phyloP scores from a whole-genome alignment of 2,888 invertebrate genomes.

The Polymixis flavicincta region DNA sequence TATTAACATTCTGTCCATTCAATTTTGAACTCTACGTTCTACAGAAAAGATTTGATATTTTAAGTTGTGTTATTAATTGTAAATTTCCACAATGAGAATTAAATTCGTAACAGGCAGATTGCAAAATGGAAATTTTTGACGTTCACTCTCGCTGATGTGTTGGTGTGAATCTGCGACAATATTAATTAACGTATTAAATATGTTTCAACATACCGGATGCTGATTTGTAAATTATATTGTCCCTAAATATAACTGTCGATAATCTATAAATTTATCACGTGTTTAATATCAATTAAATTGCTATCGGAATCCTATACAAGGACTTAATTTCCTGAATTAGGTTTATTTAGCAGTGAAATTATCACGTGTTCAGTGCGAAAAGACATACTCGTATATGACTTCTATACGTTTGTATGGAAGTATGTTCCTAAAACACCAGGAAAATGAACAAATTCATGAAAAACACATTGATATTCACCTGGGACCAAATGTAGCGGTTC shows the following conservation, averaged over 20 bases:
- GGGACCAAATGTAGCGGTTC: conserved; percentile 24
- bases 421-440: background rate
- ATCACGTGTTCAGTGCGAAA: background rate
- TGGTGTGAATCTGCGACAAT: conserved; percentile 55
- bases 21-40: conserved; percentile 55
- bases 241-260: conserved; percentile 26
- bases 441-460: conserved; percentile 2
- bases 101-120: conserved; percentile 67
- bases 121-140: conserved; percentile 72
- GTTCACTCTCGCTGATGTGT: conserved; percentile 51
- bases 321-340: background rate
- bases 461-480: conserved; percentile 45
- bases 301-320: background rate
- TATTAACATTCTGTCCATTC: conserved; percentile 50
- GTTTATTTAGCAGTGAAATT: background rate
- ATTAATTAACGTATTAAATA: conserved; percentile 48
- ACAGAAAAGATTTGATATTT: conserved; percentile 50
- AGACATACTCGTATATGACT: background rate
- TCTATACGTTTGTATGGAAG: background rate
- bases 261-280: conserved; percentile 30
- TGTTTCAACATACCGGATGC: conserved; percentile 4
- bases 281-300: conserved; percentile 22
- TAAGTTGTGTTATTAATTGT: conserved; percentile 43
- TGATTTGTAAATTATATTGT: conserved; percentile 39
- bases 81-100: conserved; percentile 71